Conservation (phyloP, 30 jellyfish, hydroid and myxozoan genomes). For the Aurelia sp. region DNA sequence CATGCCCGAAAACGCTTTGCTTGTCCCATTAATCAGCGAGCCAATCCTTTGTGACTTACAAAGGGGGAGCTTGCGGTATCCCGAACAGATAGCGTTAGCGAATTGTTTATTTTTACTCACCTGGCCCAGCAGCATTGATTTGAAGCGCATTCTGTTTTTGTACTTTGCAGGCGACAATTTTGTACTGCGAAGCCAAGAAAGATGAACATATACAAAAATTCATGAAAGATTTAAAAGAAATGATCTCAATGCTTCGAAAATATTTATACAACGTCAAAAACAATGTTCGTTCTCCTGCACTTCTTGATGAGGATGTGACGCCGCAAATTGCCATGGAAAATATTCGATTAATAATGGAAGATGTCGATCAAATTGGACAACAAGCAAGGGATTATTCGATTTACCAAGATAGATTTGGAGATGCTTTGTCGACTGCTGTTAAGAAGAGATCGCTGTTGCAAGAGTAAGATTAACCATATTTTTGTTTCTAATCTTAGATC, state of each 20-base stretch:
- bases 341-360: slow-evolving; percentile 63
- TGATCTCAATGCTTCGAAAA: slow-evolving; percentile 39
- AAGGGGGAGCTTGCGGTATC: too few species aligned
- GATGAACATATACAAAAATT: slow-evolving; percentile 77
- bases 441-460: slow-evolving; percentile 51
- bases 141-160: too few species aligned
- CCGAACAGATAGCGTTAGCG: too few species aligned
- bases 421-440: slow-evolving; percentile 76
- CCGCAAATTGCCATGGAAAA: slow-evolving; percentile 82
- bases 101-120: not conserved
- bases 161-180: slow-evolving; percentile 58
- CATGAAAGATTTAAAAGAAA: slow-evolving; percentile 64
- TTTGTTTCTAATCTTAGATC: not conserved
- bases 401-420: slow-evolving; percentile 71
- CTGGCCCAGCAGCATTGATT: not conserved
- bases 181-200: slow-evolving; percentile 85
- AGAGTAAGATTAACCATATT: slow-evolving; percentile 26
- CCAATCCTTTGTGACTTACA: too few species aligned
- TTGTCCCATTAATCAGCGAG: too few species aligned
- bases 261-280: slow-evolving; percentile 60
- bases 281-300: slow-evolving; percentile 75
- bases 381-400: slow-evolving; percentile 65
- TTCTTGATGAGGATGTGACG: slow-evolving; percentile 76
- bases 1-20: too few species aligned
- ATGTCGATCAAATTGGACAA: slow-evolving; percentile 56